Conservation (phyloP, 2,888 invertebrate species). For the Diogma glabrata region DNA sequence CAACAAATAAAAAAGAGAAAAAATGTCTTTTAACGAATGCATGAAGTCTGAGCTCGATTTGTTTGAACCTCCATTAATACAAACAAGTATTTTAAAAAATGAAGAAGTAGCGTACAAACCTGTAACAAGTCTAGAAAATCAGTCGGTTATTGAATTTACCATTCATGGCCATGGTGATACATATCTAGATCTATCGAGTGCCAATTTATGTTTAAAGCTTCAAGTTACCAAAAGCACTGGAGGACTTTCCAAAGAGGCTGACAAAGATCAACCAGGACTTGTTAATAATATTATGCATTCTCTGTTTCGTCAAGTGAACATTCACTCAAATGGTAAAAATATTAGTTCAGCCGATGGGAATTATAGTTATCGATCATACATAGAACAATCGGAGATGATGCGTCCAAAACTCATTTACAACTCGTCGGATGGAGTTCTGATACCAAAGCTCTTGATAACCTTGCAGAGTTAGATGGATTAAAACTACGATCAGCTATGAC, state of each 20-base stretch:
- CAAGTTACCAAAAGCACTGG: conserved; percentile 4
- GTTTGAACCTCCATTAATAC: background rate
- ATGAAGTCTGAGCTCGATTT: background rate
- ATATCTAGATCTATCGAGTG: conserved; percentile 10
- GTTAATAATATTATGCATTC: conserved; percentile 13
- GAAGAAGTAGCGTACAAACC: background rate
- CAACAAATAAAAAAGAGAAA: no score
- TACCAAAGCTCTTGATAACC: background rate
- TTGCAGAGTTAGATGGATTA: background rate
- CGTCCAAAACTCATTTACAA: conserved; percentile 8
- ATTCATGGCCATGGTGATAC: conserved; percentile 3
- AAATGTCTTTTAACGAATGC: background rate
- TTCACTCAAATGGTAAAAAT: conserved; percentile 13
- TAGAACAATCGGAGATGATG: conserved; percentile 11
- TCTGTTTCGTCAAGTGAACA: conserved; percentile 10
- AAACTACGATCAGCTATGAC: background rate
- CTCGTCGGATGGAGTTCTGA: conserved; percentile 5
- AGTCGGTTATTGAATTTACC: background rate
- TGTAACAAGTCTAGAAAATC: background rate
- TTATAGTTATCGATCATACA: conserved; percentile 12
- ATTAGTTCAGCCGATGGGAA: conserved; percentile 10
- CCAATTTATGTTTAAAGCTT: conserved; percentile 4
- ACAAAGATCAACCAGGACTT: background rate
- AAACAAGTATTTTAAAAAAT: conserved; percentile 1
- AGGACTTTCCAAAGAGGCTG: background rate